phyloP scores from a whole-genome alignment of 2,888 invertebrate species.

The Rhimphoctona megacephalus region DNA sequence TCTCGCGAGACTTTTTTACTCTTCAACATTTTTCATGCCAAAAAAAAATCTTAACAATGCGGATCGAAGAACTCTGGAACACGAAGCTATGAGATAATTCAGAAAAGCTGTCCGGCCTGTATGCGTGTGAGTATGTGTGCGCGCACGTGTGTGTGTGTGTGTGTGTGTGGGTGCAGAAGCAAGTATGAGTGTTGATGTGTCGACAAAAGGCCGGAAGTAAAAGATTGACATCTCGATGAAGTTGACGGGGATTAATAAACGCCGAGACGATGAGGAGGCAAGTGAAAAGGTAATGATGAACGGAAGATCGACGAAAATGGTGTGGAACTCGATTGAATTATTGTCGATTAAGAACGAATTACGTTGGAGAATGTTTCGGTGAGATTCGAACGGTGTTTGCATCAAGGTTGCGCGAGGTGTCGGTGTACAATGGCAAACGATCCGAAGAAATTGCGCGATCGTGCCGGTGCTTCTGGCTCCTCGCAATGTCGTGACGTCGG shows the following conservation, averaged over 20 bases:
- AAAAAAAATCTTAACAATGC: not conserved
- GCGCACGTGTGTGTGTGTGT: not conserved
- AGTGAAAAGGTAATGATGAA: conserved; percentile 11
- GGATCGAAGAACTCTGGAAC: not conserved
- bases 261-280: conserved; percentile 21
- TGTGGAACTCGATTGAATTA: conserved; percentile 38
- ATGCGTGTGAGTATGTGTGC: conserved; percentile 7
- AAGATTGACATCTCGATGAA: conserved; percentile 12
- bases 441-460: conserved; percentile 49
- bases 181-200: not conserved
- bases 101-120: not conserved
- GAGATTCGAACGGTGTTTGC: conserved; percentile 50
- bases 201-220: not conserved
- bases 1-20: not conserved
- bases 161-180: not conserved
- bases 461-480: conserved; percentile 43
- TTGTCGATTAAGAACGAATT: conserved; percentile 7
- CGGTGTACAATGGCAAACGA: conserved; percentile 60
- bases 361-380: conserved; percentile 58
- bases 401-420: conserved; percentile 34
- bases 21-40: not conserved
- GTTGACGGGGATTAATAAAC: not conserved
- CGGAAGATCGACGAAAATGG: conserved; percentile 21
- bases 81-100: conserved; percentile 34
- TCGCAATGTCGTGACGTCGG: conserved; percentile 4